Evolutionary conservation across 2,888 invertebrate genomes (phyloP), one percentile per base, ranked within the genome.

Genomic region (Sarcophaga variegata): DNA sequence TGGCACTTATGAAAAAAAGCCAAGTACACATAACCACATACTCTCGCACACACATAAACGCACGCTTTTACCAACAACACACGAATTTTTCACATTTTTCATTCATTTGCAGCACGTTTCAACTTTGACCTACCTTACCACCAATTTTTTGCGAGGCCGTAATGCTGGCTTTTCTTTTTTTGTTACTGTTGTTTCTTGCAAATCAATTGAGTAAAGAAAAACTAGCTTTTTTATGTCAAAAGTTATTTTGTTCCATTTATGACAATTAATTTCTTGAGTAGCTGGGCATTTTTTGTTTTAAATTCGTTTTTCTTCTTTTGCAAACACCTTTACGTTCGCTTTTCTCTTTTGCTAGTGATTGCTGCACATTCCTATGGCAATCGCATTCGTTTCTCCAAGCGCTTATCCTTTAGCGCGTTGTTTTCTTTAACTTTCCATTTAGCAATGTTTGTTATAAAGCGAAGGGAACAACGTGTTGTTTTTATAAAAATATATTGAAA

Each of bases 81-180:
- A 75, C 70, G 66, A 22, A 67, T 60, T 78, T 72, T 67, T 63
- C 63, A 78, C 17, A 70, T 78, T 87, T 79, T 63, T 87, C 71
- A 75, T 75, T 81, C 22, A 75, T 84, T 88, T 87, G 86, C 90
- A 89, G 89, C 88, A 89, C 88, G 89, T 88, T 89, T 88, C 88
- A 89, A 91, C 92, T 92, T 92, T 92, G 93, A 92, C 93, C 93
- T 93, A 93, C 93, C 92, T 92, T 92, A 91, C 91, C 89, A 89
- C 89, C 81, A 54, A 74, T 81, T 81, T 47, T 91, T 91, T 92
- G 91, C 90, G 90, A 90, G 90, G 90, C 89, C 89, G 90, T 91
- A 78, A 49, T 72, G 79, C 87, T 84, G 87, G 82, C 76, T 88
- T 84, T 87, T 84, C 81, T 75, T 76, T 59, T 63, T n/a, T 54